phyloP scores from a whole-genome alignment of 2,113 vertebrate species.

The Epinephelus lanceolatus region DNA sequence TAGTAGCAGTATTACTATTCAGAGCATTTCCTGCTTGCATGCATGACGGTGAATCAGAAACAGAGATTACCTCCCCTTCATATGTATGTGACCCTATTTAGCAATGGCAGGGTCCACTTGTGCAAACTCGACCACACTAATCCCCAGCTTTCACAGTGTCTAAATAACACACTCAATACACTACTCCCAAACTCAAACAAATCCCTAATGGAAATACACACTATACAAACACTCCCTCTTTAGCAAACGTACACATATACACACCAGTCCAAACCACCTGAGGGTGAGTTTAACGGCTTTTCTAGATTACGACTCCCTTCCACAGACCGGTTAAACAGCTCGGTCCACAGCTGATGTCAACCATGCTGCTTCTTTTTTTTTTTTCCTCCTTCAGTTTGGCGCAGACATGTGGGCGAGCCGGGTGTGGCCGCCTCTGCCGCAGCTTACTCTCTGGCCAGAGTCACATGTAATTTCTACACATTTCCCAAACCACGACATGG shows the following conservation, averaged over 20 bases:
- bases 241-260: slow-evolving; percentile 47
- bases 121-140: slow-evolving; percentile 66
- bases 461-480: slow-evolving; percentile 83
- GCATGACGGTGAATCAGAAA: slow-evolving; percentile 15
- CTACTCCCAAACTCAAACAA: slow-evolving; percentile 62
- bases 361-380: slow-evolving; percentile 7
- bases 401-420: slow-evolving; percentile 74
- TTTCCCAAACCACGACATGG: slow-evolving; percentile 80
- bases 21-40: background rate
- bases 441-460: slow-evolving; percentile 75
- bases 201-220: slow-evolving; percentile 50
- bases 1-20: background rate
- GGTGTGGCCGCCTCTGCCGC: slow-evolving; percentile 74
- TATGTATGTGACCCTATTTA: slow-evolving; percentile 50
- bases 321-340: slow-evolving; percentile 71
- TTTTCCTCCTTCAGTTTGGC: slow-evolving; percentile 10
- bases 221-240: slow-evolving; percentile 60
- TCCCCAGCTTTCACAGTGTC: slow-evolving; percentile 45
- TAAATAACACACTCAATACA: slow-evolving; percentile 38
- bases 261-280: slow-evolving; percentile 55
- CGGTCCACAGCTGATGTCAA: slow-evolving; percentile 67
- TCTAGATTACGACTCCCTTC: slow-evolving; percentile 56
- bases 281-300: slow-evolving; percentile 74
- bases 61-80: background rate
- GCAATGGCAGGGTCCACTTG: slow-evolving; percentile 48